phyloP scores from a whole-genome alignment of 1,140 invertebrate genomes.

The Vollenhovia emeryi region DNA sequence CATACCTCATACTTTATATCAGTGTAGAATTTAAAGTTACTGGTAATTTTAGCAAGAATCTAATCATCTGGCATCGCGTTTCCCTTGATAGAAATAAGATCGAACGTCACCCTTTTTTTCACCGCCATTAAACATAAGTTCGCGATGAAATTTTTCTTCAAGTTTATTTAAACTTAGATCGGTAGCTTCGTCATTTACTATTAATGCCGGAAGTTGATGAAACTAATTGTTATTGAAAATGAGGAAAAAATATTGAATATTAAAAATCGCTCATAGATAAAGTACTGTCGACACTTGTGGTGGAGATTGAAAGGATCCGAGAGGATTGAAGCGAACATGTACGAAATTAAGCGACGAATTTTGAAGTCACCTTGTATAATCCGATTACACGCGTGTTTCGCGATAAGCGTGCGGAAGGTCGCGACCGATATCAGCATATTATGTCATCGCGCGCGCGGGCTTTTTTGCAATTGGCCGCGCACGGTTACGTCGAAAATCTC shows the following conservation, averaged over 20 bases:
- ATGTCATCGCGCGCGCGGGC: background rate
- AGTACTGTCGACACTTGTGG: background rate
- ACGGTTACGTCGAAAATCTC: slow-evolving; percentile 18
- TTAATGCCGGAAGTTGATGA: background rate
- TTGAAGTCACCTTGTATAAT: background rate
- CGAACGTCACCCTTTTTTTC: background rate
- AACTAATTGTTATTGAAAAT: too few relatives aligned
- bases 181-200: background rate
- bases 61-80: background rate
- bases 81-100: background rate
- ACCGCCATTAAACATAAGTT: background rate
- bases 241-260: background rate
- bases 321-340: background rate
- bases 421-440: slow-evolving; percentile 1
- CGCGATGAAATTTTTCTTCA: background rate
- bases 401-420: slow-evolving; percentile 28
- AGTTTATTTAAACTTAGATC: background rate
- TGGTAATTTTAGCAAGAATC: background rate
- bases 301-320: background rate
- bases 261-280: background rate
- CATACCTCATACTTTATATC: background rate
- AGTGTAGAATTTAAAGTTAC: background rate
- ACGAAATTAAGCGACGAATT: background rate
- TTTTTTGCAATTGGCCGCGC: slow-evolving; percentile 8
- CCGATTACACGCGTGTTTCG: background rate